These are phyloP conservation scores for Dunckerocampus dactyliophorus DNA, from an alignment of 2,113 vertebrate species.

Conservation along the genomic window DNA sequence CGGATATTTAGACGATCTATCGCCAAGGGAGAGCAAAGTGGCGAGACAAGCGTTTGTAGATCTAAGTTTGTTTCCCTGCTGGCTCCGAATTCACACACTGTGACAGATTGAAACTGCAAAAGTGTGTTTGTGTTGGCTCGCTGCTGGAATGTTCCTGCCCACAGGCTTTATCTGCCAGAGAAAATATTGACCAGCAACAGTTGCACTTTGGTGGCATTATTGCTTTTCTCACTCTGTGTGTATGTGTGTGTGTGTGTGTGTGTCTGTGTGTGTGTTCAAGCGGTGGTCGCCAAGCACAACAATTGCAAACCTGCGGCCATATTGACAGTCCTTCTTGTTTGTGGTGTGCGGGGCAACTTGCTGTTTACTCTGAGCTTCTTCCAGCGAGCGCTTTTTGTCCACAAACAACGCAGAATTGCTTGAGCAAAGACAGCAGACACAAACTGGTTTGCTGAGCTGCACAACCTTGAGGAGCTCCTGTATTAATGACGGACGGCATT, in stretches of 20 bases:
- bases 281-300: constrained; percentile 30
- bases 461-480: constrained; percentile 12
- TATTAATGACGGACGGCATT: not conserved
- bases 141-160: constrained; percentile 30
- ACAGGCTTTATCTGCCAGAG: constrained; percentile 52
- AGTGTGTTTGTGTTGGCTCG: constrained; percentile 55
- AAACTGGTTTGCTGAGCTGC: constrained; percentile 18
- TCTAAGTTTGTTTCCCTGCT: constrained; percentile 7
- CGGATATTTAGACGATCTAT: constrained; percentile 16
- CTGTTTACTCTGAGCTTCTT: constrained; percentile 32
- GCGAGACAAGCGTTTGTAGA: constrained; percentile 17
- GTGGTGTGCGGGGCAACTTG: constrained; percentile 12
- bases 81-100: constrained; percentile 32
- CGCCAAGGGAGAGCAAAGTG: constrained; percentile 19
- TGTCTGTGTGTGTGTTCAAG: constrained; percentile 22
- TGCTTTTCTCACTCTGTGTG: constrained; percentile 52
- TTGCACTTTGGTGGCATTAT: constrained; percentile 56
- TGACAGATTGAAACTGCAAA: constrained; percentile 51
- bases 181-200: constrained; percentile 58
- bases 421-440: constrained; percentile 12
- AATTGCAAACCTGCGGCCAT: constrained; percentile 37
- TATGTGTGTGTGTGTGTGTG: constrained; percentile 21
- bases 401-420: constrained; percentile 18
- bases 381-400: constrained; percentile 6
- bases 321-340: constrained; percentile 33